Evolutionary conservation across 2,888 invertebrate species (phyloP).

Genomic region (Mythimna loreyi): DNA sequence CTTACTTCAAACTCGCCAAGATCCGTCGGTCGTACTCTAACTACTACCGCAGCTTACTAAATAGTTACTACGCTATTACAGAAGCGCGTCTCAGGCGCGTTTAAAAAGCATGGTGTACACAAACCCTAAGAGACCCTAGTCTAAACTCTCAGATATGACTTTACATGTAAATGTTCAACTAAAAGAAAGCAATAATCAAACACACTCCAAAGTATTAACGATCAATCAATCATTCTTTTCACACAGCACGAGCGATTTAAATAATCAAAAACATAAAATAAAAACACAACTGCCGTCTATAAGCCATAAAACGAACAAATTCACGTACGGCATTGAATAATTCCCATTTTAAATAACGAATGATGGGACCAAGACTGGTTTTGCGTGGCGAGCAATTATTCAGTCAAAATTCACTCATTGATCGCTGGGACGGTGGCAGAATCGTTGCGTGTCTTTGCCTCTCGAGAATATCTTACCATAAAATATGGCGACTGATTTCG

Average conservation of each 20-base stretch:
- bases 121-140: too few species aligned
- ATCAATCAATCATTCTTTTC: constrained; percentile 46
- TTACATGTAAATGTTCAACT: neutral
- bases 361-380: constrained; percentile 55
- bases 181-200: constrained; percentile 5
- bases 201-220: constrained; percentile 25
- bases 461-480: constrained; percentile 62
- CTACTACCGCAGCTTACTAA: too few species aligned
- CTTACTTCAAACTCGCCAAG: too few species aligned
- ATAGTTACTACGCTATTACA: too few species aligned
- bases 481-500: constrained; percentile 61
- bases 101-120: too few species aligned
- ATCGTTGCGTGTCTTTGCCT: constrained; percentile 62
- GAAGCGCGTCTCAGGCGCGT: too few species aligned
- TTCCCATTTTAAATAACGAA: constrained; percentile 54
- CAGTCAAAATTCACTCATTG: constrained; percentile 64
- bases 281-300: constrained; percentile 37
- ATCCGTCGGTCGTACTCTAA: too few species aligned
- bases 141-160: neutral
- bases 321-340: constrained; percentile 54
- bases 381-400: constrained; percentile 58
- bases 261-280: constrained; percentile 56
- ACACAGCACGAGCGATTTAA: constrained; percentile 41
- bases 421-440: constrained; percentile 59
- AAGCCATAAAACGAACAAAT: constrained; percentile 60